Conservation (phyloP, 2,797 vertebrate species). For the Paguma larvata region DNA sequence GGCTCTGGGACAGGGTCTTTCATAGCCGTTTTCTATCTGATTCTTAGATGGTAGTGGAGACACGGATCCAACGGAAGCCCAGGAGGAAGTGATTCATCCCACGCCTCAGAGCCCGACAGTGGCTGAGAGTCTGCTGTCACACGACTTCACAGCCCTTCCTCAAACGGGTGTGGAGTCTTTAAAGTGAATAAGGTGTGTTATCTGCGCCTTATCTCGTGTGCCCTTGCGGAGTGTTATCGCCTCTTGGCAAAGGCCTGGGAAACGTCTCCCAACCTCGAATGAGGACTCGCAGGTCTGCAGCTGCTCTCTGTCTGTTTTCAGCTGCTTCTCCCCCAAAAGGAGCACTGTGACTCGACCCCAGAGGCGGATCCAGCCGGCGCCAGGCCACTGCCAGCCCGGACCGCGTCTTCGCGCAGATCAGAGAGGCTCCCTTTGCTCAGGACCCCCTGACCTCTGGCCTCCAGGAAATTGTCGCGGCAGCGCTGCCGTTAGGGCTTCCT, state of each 20-base stretch:
- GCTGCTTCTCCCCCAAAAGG: neutral
- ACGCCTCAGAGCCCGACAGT: neutral
- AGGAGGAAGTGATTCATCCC: neutral
- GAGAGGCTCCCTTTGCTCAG: neutral
- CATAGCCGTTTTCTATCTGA: neutral
- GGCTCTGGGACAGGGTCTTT: neutral
- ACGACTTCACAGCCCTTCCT: neutral
- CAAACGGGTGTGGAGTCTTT: neutral
- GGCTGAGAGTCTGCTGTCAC: neutral
- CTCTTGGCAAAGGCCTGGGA: neutral
- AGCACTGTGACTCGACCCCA: neutral
- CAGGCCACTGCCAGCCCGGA: neutral
- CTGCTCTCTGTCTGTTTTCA: neutral
- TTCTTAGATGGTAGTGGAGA: neutral
- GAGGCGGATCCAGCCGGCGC: neutral
- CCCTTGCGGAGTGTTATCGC: neutral
- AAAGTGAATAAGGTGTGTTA: neutral
- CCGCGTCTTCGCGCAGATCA: neutral
- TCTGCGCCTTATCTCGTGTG: neutral
- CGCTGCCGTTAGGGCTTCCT: neutral
- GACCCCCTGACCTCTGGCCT: neutral
- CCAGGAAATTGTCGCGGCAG: neutral
- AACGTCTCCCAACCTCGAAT: neutral
- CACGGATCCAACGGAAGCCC: neutral
- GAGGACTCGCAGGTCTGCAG: neutral